phyloP scores from a whole-genome alignment of 2,797 vertebrate species.

The Acropternis orthonyx region DNA sequence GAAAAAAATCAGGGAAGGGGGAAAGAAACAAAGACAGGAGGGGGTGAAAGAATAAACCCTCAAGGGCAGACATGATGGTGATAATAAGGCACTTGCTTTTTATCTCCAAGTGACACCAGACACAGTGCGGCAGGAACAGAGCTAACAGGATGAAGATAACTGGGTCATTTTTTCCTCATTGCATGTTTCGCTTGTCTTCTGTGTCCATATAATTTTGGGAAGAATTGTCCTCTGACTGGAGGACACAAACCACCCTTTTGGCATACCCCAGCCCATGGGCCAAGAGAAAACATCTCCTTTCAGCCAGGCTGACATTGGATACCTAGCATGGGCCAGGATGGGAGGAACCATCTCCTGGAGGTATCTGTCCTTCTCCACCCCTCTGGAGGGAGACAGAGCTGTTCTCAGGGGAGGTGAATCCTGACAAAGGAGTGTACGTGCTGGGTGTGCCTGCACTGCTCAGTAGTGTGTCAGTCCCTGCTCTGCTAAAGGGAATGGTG shows the following conservation, averaged over 20 bases:
- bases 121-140: conserved; percentile 8
- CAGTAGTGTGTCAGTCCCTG: not conserved
- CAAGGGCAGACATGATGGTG: conserved; percentile 57
- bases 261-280: not conserved
- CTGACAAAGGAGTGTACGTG: not conserved
- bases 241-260: not conserved
- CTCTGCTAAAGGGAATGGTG: not conserved
- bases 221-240: conserved; percentile 1
- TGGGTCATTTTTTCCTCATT: conserved; percentile 34
- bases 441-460: not conserved
- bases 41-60: conserved; percentile 53
- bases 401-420: not conserved
- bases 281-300: not conserved
- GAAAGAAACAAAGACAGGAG: conserved; percentile 65
- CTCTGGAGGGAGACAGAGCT: not conserved
- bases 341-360: not conserved
- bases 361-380: not conserved
- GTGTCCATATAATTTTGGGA: not conserved
- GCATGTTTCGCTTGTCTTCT: not conserved
- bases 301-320: not conserved
- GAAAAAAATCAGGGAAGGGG: conserved; percentile 43
- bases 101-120: conserved; percentile 48
- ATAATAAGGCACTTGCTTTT: conserved; percentile 53
- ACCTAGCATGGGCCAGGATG: not conserved
- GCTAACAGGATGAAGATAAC: conserved; percentile 68